Percentiles rank a stretch among this genome's conserved stretches.
phyloP scores from a whole-genome alignment of 2,888 invertebrate genomes.

The Dastarcus helophoroides region DNA sequence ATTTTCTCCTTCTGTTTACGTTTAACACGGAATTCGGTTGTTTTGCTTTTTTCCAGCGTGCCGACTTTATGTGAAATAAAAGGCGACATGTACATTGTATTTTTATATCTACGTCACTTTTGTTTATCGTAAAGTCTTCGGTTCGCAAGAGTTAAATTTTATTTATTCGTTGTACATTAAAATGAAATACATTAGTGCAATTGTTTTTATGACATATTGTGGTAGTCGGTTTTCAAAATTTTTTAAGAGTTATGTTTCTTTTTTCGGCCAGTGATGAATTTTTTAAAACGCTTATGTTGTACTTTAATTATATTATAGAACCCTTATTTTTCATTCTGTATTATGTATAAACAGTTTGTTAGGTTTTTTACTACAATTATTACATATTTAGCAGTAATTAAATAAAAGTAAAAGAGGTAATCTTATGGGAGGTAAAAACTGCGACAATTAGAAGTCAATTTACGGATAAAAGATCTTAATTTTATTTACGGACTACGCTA shows the following conservation, averaged over 20 bases:
- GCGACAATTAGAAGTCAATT: conserved; percentile 27
- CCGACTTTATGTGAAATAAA: conserved; percentile 23
- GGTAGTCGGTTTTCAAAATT: no score
- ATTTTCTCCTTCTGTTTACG: conserved; percentile 23
- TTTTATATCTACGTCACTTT: conserved; percentile 17
- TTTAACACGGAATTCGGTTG: no score
- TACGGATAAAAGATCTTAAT: no score
- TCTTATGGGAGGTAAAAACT: conserved; percentile 20
- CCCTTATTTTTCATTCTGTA: conserved; percentile 10
- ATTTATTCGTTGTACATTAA: no score
- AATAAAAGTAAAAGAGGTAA: no score
- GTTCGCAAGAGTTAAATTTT: conserved; percentile 11
- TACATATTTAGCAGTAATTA: no score
- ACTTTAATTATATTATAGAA: conserved; percentile 12
- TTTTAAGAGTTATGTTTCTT: conserved; percentile 7
- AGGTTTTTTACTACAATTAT: conserved; percentile 12
- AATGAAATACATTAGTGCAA: no score
- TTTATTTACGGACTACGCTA: conserved; percentile 5
- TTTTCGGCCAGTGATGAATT: conserved; percentile 16
- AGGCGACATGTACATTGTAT: conserved; percentile 18
- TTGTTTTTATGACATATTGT: no score
- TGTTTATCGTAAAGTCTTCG: conserved; percentile 13
- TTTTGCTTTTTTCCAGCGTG: conserved; percentile 10
- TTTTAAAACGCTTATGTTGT: conserved; percentile 15
- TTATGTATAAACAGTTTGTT: conserved; percentile 12